Evolutionary conservation across 1,140 invertebrate genomes (phyloP), one percentile per base, ranked within the genome.

Genomic region (Trichonephila inaurata): DNA sequence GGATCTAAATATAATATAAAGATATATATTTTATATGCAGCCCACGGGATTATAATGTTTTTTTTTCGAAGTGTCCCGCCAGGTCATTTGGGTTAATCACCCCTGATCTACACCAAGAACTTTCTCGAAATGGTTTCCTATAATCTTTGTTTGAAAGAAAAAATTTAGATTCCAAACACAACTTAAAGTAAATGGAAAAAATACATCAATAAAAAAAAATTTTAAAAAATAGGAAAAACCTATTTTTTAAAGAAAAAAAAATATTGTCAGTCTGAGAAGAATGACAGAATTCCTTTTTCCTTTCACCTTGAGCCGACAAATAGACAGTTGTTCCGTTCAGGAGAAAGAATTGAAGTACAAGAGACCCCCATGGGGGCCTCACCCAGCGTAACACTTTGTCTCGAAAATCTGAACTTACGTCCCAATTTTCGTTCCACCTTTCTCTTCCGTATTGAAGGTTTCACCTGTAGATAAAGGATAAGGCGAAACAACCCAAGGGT

Each of bases 391-490:
- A 33, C 69, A 16, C 28, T 72, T 72, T 33, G 24, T 72, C 69
- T 28, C 24, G 24, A 10, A 72, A 72, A 72, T 24, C 28, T 72
- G 69, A 72, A 72, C 69, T 72, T 72, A 24, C 14, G 69, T 28
- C 69, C 69, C 16, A 2, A 14, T 72, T 72, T 72, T 72, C 28
- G 14, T 72, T 72, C 24, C 7, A 14, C n/a, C 69, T 72, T 72
- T 72, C 69, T 33, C 69, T 72, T 72, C 69, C 69, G 69, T 33
- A 72, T 72, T 72, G 28, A 28, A 28, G 69, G 28, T 33, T 72
- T 72, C 28, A 72, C 69, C 69, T 18, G 69, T 33, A 28, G 69
- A 72, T 28, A 72, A 72, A 72, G 69, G 69, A 72, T 72, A 33
- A 3, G 0, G n/a, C 69, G 28, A 33, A 16, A 72, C 69, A 4